These are phyloP conservation scores for Dinocampus coccinellae DNA, from an alignment of 2,888 invertebrate genomes.

Conservation along the genomic window DNA sequence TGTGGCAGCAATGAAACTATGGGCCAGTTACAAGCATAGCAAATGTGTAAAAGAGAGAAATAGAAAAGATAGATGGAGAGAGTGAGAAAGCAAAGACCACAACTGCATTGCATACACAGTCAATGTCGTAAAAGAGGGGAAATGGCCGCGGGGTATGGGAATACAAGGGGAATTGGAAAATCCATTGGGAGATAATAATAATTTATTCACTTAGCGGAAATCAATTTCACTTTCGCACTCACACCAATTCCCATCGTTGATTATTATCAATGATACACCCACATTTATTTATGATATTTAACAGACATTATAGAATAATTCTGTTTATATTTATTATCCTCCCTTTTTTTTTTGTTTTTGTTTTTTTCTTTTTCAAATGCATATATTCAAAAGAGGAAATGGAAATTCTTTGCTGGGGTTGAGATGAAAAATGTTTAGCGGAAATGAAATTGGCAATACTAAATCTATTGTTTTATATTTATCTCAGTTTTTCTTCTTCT, in stretches of 20 bases:
- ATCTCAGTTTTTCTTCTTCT: neutral
- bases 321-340: no score
- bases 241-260: neutral
- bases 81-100: neutral
- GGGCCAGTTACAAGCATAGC: no score
- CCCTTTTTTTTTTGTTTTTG: neutral
- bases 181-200: slow-evolving; percentile 7
- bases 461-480: neutral
- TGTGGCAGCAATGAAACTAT: neutral
- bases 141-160: neutral
- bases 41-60: no score
- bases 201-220: slow-evolving; percentile 19
- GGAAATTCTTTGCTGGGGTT: slow-evolving; percentile 1
- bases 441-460: neutral
- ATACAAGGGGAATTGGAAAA: neutral
- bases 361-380: neutral
- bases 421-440: slow-evolving; percentile 8
- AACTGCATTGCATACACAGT: neutral
- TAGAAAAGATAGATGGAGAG: neutral
- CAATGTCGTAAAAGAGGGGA: neutral
- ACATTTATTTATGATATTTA: neutral
- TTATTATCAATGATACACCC: neutral
- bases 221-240: neutral
- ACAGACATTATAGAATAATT: neutral
- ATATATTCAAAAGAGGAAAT: slow-evolving; percentile 3